Evolutionary conservation across 2,797 vertebrate genomes (phyloP), one percentile per base, ranked within the genome.

Genomic region (Artibeus lituratus): DNA sequence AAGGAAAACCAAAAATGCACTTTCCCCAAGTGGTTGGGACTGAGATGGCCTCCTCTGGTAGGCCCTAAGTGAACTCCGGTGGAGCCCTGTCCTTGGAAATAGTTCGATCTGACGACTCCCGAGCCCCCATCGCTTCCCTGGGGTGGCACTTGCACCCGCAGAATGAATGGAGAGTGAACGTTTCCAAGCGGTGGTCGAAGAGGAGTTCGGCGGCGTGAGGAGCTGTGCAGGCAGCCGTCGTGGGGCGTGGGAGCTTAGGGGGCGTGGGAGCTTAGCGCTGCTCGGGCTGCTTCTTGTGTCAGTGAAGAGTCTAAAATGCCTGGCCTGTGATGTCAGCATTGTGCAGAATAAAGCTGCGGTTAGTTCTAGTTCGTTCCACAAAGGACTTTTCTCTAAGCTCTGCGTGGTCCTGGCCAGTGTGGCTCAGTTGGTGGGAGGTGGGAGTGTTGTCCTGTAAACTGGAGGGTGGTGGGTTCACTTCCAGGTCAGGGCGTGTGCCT

Each of bases 181-280:
- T n/a, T 84, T 39, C 49, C 57, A 42, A 70, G 51, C 0, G 0
- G 29, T 57, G 69, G 57, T 42, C 37, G 11, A 9, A 59, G 87
- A 11, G 21, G 44, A 83, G 67, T 21, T 4, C 0, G 0, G 72
- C 3, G n/a, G 65, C 0, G 0, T 2, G 53, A 21, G 10, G 87
- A 91, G 80, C 91, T 24, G 69, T 12, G n/a, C 62, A 62, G 59
- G 87, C 65, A 1, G 65, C 57, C 84, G 92, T 80, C 22, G 4
- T 62, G 82, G 96, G 94, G 95, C 94, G 88, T 26, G 47, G 94
- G 29, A 35, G 94, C 97, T 94, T 95, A 96, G 83, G 82, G 96
- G 94, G 95, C 94, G 88, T 26, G 47, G 94, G 29, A 35, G 94
- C 97, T 94, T 95, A 96, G 83, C 89, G 35, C 70, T 90, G 93